Evolutionary conservation across 2,888 invertebrate species (phyloP), one percentile per base, ranked within the genome.

Genomic region (Drosophila paramelanica): DNA sequence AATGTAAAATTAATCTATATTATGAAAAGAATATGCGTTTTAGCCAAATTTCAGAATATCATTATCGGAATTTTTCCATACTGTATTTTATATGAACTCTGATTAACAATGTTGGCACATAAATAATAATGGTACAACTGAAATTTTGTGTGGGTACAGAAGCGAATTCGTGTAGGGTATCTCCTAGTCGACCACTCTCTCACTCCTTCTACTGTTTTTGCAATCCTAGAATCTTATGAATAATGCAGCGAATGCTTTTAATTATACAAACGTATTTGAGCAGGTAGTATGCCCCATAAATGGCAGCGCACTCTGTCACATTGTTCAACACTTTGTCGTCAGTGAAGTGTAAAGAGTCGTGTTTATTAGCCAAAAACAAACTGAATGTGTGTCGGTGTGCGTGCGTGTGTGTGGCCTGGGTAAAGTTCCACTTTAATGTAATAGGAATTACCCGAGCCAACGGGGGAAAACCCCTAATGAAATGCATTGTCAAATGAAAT

Each of bases 401-500:
- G 13, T 50, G 51, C 45, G 43, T 25, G 31, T 57, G 33, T 72
- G 39, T 45, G 47, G 50, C 17, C 47, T 60, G 59, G 23, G 51
- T 50, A 72, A 67, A 33, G 67, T 67, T 77, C 67, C 80, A 72
- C 85, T 84, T 78, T 84, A 83, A 79, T 84, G 70, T 79, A 79
- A 75, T 83, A 86, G 68, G 71, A 86, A 87, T 73, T 69, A 68
- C 71, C 73, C 47, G 50, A 49, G 62, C 62, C 52, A 51, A 36
- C 61, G 41, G 53, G 58, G 60, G 42, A 79, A 75, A 53, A 17
- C 45, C 76, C 74, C 72, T 89, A 89, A 89, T 86, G 89, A 86
- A 86, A 86, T 87, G 89, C 88, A 89, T 89, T 86, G 82, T 89
- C 88, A 88, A 89, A 87, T 86, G 86, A 87, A 89, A 86, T 89